Evolutionary conservation across 2,113 vertebrate species (phyloP).

Genomic region (Larimichthys polyactis): DNA sequence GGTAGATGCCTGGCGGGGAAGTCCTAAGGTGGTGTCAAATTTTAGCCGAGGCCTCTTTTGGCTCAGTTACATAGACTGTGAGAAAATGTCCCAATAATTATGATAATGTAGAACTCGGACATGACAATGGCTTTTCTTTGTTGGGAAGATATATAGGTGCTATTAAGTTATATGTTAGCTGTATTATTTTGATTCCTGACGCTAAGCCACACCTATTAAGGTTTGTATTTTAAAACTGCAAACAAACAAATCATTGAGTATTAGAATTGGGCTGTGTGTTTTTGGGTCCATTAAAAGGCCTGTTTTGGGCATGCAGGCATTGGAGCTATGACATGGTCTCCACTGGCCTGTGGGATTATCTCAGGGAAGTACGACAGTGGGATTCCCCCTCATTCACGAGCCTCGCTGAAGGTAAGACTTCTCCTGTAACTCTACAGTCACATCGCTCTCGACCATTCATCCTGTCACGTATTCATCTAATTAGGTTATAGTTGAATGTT

Average conservation of each 20-base stretch:
- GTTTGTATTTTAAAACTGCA: background rate
- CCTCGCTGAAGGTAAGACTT: conserved; percentile 87
- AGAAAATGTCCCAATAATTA: background rate
- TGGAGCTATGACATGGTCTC: conserved; percentile 95
- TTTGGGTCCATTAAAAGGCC: background rate
- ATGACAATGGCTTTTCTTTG: background rate
- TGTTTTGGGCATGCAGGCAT: conserved; percentile 82
- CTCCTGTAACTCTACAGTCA: background rate
- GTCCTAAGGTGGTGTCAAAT: too few relatives aligned
- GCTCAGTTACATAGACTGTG: too few relatives aligned
- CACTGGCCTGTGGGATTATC: conserved; percentile 92
- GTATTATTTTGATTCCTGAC: background rate
- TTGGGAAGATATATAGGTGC: background rate
- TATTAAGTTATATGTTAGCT: background rate
- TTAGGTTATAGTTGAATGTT: background rate
- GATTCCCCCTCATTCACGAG: conserved; percentile 90
- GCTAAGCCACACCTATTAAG: background rate
- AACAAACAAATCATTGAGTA: background rate
- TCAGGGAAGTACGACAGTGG: conserved; percentile 92
- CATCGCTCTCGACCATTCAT: background rate
- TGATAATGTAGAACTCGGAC: background rate
- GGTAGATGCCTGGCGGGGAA: too few relatives aligned
- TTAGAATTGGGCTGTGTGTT: background rate
- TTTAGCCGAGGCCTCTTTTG: too few relatives aligned
- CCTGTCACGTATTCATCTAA: background rate